Evolutionary conservation across 2,888 invertebrate species (phyloP), one percentile per base, ranked within the genome.

Genomic region (Heteromurus nitidus): DNA sequence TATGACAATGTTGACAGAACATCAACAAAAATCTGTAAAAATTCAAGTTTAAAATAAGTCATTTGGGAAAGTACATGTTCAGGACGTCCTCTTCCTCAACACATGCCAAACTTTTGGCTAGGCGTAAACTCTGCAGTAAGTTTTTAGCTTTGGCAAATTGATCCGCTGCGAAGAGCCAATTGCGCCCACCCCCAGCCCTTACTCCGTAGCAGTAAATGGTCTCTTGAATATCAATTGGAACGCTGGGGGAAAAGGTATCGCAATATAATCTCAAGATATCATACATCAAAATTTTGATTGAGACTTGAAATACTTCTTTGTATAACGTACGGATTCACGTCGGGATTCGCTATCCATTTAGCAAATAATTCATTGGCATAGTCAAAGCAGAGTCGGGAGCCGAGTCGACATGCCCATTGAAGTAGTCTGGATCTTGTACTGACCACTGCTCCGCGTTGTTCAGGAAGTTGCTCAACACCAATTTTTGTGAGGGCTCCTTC

Each of bases 191-290:
- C 26, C 80, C 80, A n/a, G 80, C 75, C 20, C 67, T 20, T 2
- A 79, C 84, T 24, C 73, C 84, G 20, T 77, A 75, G 60, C 84
- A 84, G 55, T 81, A 84, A 70, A 84, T 75, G 13, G 67, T 80
- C 5, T 72, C 62, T 47, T 74, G 79, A 26, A 84, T 47, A 67
- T 84, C 84, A 22, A 72, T 5, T 13, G 82, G 84, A 11, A 84
- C 31, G 18, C 84, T 84, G 36, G 22, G 36, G 13, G n/a, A n/a
- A n/a, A n/a, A n/a, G n/a, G n/a, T n/a, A n/a, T n/a, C n/a, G n/a
- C n/a, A n/a, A n/a, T n/a, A n/a, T n/a, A n/a, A n/a, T n/a, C n/a
- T n/a, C n/a, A n/a, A n/a, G n/a, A n/a, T n/a, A n/a, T n/a, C n/a
- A n/a, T n/a, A n/a, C n/a, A n/a, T n/a, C n/a, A n/a, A n/a, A n/a